Percentiles rank a stretch among this genome's conserved stretches.
These are phyloP conservation scores for Petrocephalus microphthalmus DNA, from an alignment of 2,113 vertebrate genomes.

Conservation along the genomic window DNA sequence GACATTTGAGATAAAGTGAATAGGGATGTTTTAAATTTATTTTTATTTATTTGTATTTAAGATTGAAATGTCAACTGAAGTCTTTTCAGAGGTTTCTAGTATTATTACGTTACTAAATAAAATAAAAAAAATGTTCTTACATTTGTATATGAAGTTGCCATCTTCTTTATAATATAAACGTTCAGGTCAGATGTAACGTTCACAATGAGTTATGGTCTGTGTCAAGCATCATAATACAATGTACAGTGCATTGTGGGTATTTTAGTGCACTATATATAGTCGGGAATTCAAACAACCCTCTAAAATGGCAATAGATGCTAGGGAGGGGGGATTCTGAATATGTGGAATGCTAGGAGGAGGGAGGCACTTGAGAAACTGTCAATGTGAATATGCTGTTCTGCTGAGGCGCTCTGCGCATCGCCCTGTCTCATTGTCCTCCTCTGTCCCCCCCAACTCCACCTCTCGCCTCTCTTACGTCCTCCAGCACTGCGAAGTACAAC, in stretches of 20 bases:
- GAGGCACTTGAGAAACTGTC: background rate
- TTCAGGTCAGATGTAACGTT: background rate
- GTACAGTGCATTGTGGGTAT: background rate
- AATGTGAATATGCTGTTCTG: background rate
- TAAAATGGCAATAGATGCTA: background rate
- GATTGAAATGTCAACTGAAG: background rate
- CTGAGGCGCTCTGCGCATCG: background rate
- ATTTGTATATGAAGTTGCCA: background rate
- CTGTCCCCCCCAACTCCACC: slow-evolving; percentile 2
- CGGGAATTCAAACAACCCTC: background rate
- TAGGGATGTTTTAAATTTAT: background rate
- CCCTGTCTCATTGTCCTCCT: background rate
- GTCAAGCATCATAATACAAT: background rate
- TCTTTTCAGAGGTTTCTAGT: background rate
- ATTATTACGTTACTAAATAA: background rate
- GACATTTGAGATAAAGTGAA: background rate
- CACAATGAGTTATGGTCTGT: background rate
- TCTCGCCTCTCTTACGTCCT: slow-evolving; percentile 40
- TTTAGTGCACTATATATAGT: background rate
- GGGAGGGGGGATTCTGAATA: background rate
- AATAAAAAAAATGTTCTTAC: background rate
- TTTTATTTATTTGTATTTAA: background rate
- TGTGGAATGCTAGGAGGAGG: too few relatives aligned
- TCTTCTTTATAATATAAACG: background rate
- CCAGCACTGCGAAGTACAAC: slow-evolving; percentile 98